These are phyloP conservation scores for Orthonevra nobilis DNA, from an alignment of 2,888 invertebrate species.

Conservation along the genomic window DNA sequence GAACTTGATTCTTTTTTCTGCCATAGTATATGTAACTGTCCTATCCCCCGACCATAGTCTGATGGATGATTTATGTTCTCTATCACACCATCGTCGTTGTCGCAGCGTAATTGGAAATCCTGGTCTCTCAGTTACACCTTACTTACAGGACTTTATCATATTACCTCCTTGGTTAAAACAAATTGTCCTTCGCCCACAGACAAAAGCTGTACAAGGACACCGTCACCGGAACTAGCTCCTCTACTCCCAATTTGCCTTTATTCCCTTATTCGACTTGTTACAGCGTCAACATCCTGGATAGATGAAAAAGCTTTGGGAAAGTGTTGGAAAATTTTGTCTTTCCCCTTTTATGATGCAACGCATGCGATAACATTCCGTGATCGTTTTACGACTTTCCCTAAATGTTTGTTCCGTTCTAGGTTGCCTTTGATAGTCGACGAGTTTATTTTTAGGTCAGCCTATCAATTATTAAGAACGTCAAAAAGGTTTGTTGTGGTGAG, in stretches of 20 bases:
- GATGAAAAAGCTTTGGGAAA: no score
- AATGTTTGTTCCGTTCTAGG: conserved; percentile 5
- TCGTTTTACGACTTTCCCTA: conserved; percentile 47
- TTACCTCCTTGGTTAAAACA: conserved; percentile 51
- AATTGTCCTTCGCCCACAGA: conserved; percentile 30
- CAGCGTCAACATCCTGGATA: no score
- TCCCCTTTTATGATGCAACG: conserved; percentile 38
- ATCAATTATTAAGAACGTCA: conserved; percentile 41
- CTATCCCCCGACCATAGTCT: conserved; percentile 33
- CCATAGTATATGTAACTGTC: conserved; percentile 63
- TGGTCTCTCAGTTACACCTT: conserved; percentile 26
- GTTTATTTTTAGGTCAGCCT: conserved; percentile 49
- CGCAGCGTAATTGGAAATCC: conserved; percentile 43
- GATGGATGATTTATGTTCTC: conserved; percentile 54
- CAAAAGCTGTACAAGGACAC: not conserved
- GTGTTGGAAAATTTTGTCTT: no score
- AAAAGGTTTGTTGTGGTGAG: conserved; percentile 20
- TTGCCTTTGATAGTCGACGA: conserved; percentile 5
- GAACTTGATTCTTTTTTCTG: conserved; percentile 34
- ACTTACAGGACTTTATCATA: conserved; percentile 37
- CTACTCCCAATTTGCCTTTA: not conserved
- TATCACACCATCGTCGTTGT: conserved; percentile 16
- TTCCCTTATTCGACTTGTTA: no score
- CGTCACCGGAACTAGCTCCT: conserved; percentile 34
- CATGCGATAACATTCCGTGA: conserved; percentile 53